These are phyloP conservation scores for Galaxias olidus DNA, from an alignment of 2,797 vertebrate species.

Conservation along the genomic window DNA sequence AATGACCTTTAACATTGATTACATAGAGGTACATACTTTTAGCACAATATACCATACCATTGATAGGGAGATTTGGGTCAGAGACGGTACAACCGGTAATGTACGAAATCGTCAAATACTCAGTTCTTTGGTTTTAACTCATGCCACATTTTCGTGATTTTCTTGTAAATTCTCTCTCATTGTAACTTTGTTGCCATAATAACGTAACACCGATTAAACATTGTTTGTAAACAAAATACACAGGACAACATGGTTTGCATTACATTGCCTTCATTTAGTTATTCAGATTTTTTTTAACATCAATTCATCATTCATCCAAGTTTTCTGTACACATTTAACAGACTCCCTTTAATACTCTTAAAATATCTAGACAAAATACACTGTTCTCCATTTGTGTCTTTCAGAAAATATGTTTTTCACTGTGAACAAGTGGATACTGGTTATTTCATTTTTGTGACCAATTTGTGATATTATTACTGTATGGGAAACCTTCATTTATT, in stretches of 20 bases:
- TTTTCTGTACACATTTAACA: constrained; percentile 74
- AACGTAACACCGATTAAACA: no score
- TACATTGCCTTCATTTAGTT: constrained; percentile 76
- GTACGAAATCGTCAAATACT: no score
- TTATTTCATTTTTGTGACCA: constrained; percentile 37
- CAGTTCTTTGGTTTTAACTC: no score
- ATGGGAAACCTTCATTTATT: constrained; percentile 5
- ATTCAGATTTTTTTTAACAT: constrained; percentile 59
- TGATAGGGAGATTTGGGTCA: no score
- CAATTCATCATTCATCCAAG: constrained; percentile 69
- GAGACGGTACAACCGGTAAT: no score
- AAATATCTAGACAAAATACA: constrained; percentile 81
- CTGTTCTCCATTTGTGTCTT: constrained; percentile 64
- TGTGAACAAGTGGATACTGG: constrained; percentile 50
- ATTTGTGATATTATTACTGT: constrained; percentile 1
- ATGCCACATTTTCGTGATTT: no score
- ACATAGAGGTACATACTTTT: no score
- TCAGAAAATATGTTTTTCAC: constrained; percentile 38
- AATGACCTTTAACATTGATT: no score
- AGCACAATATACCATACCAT: no score
- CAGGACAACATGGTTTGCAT: constrained; percentile 53
- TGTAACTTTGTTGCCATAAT: no score
- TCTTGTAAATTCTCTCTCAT: no score
- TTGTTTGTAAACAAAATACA: constrained; percentile 45
- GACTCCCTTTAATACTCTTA: constrained; percentile 73